Percentiles rank a stretch among this genome's conserved stretches.
These are phyloP conservation scores for Apamea monoglypha DNA, from an alignment of 2,888 invertebrate species.

Conservation along the genomic window DNA sequence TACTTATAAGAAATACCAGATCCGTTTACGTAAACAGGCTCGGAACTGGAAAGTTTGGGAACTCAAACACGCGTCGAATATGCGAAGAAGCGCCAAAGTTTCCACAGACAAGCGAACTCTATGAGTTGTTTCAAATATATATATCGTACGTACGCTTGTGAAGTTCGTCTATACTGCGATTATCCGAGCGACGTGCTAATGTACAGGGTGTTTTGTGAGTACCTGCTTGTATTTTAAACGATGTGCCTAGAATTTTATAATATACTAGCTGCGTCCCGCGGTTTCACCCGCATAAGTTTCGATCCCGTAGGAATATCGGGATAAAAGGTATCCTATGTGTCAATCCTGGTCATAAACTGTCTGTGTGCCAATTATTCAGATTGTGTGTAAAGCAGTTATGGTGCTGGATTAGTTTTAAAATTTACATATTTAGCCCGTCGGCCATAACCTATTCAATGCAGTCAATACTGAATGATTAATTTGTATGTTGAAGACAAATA, in stretches of 20 bases:
- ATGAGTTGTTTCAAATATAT: constrained; percentile 56
- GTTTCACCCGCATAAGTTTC: no score
- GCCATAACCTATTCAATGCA: constrained; percentile 10
- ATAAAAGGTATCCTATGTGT: no score
- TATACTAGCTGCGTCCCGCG: no score
- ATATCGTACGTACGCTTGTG: constrained; percentile 36
- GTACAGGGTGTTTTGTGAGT: constrained; percentile 43
- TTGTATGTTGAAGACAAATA: constrained; percentile 23
- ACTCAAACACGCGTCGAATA: constrained; percentile 60
- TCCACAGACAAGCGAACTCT: constrained; percentile 54
- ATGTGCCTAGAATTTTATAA: no score
- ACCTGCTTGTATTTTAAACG: not conserved
- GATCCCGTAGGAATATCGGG: no score
- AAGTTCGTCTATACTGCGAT: constrained; percentile 54
- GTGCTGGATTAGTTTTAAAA: not conserved
- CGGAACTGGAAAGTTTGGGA: constrained; percentile 48
- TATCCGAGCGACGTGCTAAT: constrained; percentile 53
- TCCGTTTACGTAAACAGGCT: constrained; percentile 62
- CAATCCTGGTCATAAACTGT: no score
- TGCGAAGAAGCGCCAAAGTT: constrained; percentile 59
- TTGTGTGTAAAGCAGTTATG: not conserved
- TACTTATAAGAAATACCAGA: constrained; percentile 57
- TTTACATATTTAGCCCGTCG: not conserved
- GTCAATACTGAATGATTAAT: constrained; percentile 35
- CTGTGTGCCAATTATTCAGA: not conserved